These are phyloP conservation scores for Bergia puertoricense DNA, from an alignment of 92 coral and sea anemone genomes.

Conservation along the genomic window DNA sequence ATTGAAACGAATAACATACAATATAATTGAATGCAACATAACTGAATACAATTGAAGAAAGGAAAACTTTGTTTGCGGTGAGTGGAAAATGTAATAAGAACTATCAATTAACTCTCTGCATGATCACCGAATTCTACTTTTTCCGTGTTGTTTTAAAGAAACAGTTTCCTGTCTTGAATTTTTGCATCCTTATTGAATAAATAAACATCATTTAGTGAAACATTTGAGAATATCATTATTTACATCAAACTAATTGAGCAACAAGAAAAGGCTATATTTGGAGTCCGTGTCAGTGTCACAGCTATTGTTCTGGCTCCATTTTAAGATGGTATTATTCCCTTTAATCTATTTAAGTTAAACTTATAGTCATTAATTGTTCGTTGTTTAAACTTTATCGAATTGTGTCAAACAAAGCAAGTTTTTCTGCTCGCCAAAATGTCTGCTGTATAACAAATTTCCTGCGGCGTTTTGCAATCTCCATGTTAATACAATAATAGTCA, in stretches of 20 bases:
- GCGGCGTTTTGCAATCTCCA: not conserved
- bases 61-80: not conserved
- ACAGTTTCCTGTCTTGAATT: not conserved
- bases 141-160: not conserved
- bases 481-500: not conserved
- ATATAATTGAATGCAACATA: no score
- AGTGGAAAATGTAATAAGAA: not conserved
- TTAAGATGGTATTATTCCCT: not conserved
- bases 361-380: constrained; percentile 4
- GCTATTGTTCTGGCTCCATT: not conserved
- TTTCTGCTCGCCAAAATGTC: constrained; percentile 19
- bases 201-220: constrained; percentile 15
- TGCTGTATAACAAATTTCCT: constrained; percentile 9
- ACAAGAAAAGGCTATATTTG: not conserved
- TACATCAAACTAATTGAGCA: constrained; percentile 5
- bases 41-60: not conserved
- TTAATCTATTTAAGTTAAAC: not conserved
- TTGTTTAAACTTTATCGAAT: constrained; percentile 9
- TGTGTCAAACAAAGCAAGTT: constrained; percentile 6
- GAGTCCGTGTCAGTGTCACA: no score
- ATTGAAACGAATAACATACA: not conserved
- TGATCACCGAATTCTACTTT: no score
- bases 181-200: not conserved
- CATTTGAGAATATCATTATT: constrained; percentile 2
- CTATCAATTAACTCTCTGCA: not conserved